Base-by-base conservation (phyloP, 2,888 invertebrate species). In the Mythimna impura region DNA sequence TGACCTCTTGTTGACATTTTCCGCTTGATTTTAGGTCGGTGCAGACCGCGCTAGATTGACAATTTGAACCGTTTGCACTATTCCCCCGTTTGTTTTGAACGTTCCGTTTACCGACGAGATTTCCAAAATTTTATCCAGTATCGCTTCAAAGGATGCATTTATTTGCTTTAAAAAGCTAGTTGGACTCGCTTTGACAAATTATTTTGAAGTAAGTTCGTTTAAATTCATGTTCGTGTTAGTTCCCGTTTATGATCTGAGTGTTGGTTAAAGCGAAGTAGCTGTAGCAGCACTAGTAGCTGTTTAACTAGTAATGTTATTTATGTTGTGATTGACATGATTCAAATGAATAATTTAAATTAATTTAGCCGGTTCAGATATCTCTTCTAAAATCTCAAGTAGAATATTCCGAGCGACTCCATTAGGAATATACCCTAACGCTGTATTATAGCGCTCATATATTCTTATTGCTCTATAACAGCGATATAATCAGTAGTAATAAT, bases 1-100 rank as follows among this genome's bases (percentile, higher is more conserved):
- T 69, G 87, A 90, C 89, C 88, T 88, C 86, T 85, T 73, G 84
- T 85, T 90, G 92, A 91, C 91, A 92, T 92, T 92, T 90, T 79
- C 86, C 78, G 73, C 75, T 78, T 78, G 80, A 71, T 83, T 82
- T 88, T 88, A 90, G 90, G 89, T 91, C 91, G 88, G 87, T 83
- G 78, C 71, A 86, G 80, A 84, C 83, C 83, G 71, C 81, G 83
- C 79, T 84, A 87, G 88, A 90, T 90, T 89, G 87, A 85, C 89
- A 89, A 89, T 90, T 84, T 80, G 76, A 78, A 71, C 73, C 69
- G 76, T 81, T 84, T 76, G 76, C 62, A 62, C 61, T 30, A 66
- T 55, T 55, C 34, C 57, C n/a, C 50, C 67, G 78, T 85, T 78
- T 78, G 67, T 80, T 76, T 73, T 65, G n/a, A 69, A 71, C 57